Evolutionary conservation across 2,797 vertebrate genomes (phyloP), one percentile per base, ranked within the genome.

Genomic region (Heliangelus exortis): DNA sequence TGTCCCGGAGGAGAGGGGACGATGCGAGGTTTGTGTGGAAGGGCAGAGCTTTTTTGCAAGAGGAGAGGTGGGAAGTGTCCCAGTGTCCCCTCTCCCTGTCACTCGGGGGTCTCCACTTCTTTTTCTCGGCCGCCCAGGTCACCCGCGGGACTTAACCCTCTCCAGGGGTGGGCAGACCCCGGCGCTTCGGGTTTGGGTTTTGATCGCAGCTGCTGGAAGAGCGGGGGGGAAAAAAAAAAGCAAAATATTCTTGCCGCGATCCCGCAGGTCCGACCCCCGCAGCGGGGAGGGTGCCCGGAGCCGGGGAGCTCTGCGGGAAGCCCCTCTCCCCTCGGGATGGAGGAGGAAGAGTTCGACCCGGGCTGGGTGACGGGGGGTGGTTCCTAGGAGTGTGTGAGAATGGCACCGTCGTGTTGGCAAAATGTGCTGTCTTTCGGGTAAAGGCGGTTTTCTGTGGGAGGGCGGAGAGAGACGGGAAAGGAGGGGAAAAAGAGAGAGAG

Each of bases 211-310:
- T 2, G 3, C 81, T 78, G 29, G 31, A 51, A 90, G 6, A 88
- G 7, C 12, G 0, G 36, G 36, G 36, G 11, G 7, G 41, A 41
- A 73, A 55, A 8, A 28, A 29, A 22, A 53, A 43, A 43, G 29
- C 21, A 34, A 58, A 12, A 20, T 15, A 15, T 2, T 7, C 3
- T 0, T 2, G 0, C 29, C 39, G 75, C 59, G 63, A n/a, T 34
- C 15, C 12, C 14, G 3, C 15, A 7, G 4, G 75, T n/a, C 5
- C 45, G 6, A 6, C 3, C 19, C 33, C 10, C 2, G 39, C 25
- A 10, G 12, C 33, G 3, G n/a, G 26, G 77, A 43, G 2, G 7
- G 47, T 22, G 39, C 10, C 41, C 6, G 43, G 21, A 28, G 61
- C 23, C 29, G n/a, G 61, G 5, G 3, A 15, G 19, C 58, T 22